Conservation (phyloP, 1,140 invertebrate species). For the Ooceraea biroi region DNA sequence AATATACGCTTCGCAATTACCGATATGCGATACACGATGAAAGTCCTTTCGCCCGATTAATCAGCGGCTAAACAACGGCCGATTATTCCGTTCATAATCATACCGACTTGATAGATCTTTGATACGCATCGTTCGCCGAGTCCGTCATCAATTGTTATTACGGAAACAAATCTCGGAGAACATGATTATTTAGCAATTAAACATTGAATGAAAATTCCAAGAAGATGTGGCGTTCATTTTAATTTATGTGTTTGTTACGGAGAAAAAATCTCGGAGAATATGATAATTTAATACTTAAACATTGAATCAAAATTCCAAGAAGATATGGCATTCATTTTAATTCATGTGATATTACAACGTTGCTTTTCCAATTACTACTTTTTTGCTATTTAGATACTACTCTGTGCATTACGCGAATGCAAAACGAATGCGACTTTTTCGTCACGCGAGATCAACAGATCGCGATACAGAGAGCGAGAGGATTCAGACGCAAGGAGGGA, state of each 20-base stretch:
- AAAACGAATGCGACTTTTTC: not conserved
- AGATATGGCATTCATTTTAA: not conserved
- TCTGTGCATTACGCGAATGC: too few species aligned
- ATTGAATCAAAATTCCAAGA: not conserved
- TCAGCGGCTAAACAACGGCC: slow-evolving; percentile 34
- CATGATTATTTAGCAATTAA: too few species aligned
- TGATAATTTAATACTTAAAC: too few species aligned
- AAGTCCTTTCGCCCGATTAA: slow-evolving; percentile 40
- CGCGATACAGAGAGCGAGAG: not conserved
- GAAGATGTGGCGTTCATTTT: too few species aligned
- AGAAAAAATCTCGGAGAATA: too few species aligned
- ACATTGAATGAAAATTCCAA: too few species aligned
- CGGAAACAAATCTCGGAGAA: too few species aligned
- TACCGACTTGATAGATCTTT: not conserved
- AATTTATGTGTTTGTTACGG: too few species aligned
- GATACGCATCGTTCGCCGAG: not conserved
- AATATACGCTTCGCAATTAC: slow-evolving; percentile 52
- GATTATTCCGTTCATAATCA: slow-evolving; percentile 23
- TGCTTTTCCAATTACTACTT: too few species aligned
- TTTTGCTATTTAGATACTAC: too few species aligned
- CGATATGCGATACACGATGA: slow-evolving; percentile 39
- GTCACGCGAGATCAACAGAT: not conserved
- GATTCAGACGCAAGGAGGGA: not conserved
- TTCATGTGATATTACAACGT: too few species aligned
- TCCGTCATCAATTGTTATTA: not conserved